These are phyloP conservation scores for Speoplatyrhinus poulsoni DNA, from an alignment of 2,113 vertebrate genomes.

Conservation along the genomic window DNA sequence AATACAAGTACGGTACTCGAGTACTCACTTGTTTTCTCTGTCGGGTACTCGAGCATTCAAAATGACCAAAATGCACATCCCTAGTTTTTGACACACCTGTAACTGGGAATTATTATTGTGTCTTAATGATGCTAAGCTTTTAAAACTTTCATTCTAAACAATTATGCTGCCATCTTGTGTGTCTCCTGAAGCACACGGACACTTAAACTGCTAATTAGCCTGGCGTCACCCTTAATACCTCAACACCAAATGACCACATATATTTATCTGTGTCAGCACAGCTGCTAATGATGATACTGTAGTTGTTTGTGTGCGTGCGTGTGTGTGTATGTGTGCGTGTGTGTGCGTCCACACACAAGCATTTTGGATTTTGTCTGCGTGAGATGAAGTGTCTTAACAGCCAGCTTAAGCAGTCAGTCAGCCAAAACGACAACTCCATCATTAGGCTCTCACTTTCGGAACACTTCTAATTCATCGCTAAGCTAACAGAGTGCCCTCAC, in stretches of 20 bases:
- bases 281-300: conserved; percentile 66
- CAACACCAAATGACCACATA: conserved; percentile 54
- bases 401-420: conserved; percentile 56
- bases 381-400: conserved; percentile 50
- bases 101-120: conserved; percentile 49
- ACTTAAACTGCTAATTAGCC: conserved; percentile 56
- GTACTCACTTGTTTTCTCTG: too few relatives aligned
- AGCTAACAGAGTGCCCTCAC: conserved; percentile 35
- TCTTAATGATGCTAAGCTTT: conserved; percentile 66
- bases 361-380: conserved; percentile 47
- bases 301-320: conserved; percentile 20
- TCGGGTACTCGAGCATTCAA: too few relatives aligned
- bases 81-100: conserved; percentile 20
- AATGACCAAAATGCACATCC: too few relatives aligned
- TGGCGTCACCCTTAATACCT: conserved; percentile 41
- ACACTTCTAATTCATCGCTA: conserved; percentile 60
- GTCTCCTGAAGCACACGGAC: conserved; percentile 40
- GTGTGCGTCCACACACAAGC: conserved; percentile 23
- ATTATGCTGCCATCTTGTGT: conserved; percentile 57
- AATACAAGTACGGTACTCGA: too few relatives aligned
- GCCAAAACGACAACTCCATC: conserved; percentile 62
- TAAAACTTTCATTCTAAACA: conserved; percentile 52
- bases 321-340: conserved; percentile 15
- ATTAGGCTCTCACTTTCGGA: conserved; percentile 54
- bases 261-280: conserved; percentile 56